Percentiles rank a stretch among this genome's conserved stretches.
phyloP scores from a whole-genome alignment of 2,888 invertebrate species.

The Helleia helle region DNA sequence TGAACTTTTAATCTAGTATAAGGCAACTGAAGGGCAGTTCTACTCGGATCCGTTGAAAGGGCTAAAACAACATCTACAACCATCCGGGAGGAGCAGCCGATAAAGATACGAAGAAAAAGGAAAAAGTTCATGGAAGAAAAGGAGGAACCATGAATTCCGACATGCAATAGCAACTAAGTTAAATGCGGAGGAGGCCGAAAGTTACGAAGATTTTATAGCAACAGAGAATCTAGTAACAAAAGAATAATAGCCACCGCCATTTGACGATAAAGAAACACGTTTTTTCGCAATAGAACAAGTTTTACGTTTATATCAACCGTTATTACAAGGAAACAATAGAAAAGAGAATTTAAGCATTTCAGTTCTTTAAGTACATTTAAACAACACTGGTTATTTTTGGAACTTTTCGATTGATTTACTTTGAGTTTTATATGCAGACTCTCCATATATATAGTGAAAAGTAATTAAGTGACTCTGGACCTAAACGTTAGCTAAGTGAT shows the following conservation, averaged over 20 bases:
- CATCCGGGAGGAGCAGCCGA: constrained; percentile 63
- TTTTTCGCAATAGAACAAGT: constrained; percentile 76
- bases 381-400: constrained; percentile 75
- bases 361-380: constrained; percentile 71
- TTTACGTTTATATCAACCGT: constrained; percentile 75
- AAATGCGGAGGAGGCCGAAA: constrained; percentile 65
- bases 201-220: constrained; percentile 62
- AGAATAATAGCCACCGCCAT: constrained; percentile 63
- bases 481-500: constrained; percentile 64
- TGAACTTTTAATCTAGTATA: constrained; percentile 63
- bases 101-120: constrained; percentile 40
- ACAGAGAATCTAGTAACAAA: constrained; percentile 56
- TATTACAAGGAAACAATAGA: constrained; percentile 73
- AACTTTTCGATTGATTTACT: constrained; percentile 64
- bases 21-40: constrained; percentile 65
- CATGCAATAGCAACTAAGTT: constrained; percentile 53
- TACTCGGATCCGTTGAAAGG: constrained; percentile 62
- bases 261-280: constrained; percentile 75
- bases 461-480: constrained; percentile 70
- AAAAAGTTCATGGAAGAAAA: constrained; percentile 45
- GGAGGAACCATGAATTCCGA: constrained; percentile 49
- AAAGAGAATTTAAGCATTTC: constrained; percentile 68
- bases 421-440: constrained; percentile 69
- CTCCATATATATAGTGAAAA: constrained; percentile 66
- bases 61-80: constrained; percentile 56